Evolutionary conservation across 2,797 vertebrate species (phyloP), one percentile per base, ranked within the genome.

Genomic region (Silurus lanzhouensis): DNA sequence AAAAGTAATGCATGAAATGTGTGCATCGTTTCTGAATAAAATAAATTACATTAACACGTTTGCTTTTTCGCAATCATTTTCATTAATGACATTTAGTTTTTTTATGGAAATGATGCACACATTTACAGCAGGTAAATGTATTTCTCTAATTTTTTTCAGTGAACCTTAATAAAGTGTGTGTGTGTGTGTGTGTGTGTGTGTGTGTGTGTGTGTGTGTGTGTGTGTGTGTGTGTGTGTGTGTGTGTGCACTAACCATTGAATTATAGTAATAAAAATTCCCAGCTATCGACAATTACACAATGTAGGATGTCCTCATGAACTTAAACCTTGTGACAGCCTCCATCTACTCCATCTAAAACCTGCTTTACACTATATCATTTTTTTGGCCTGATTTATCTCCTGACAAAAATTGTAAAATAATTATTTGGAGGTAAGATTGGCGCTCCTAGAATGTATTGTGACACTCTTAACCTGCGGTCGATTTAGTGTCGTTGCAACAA

Each of bases 11-110:
- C 63, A 67, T 57, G 27, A 25, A 55, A 81, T 31, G n/a, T 67
- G 63, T 31, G 63, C 63, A 67, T 81, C 63, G 31, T 67, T 81
- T 81, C 63, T 55, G 79, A 67, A 81, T 81, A 31, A 81, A 68
- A 81, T 81, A 67, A n/a, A 81, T 67, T 55, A 67, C 61, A 81
- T 81, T 66, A 80, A 52, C 78, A 66, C 44, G 55, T 77, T 44
- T 46, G 63, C 63, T 27, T 66, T 81, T 81, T 20, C 46, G n/a
- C n/a, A 81, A 31, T 55, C 10, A 6, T 55, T 55, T 66, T 55
- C 63, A 67, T 27, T 52, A 44, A 81, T 55, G 79, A 55, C n/a
- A 31, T 67, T 25, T 66, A 52, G 5, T 48, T 80, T 10, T 52
- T 81, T 67, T 20, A 55, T 31, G 63, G 46, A 55, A 31, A 55